Conservation (phyloP, 1,140 invertebrate genomes). For the Drosophila pseudoobscura region DNA sequence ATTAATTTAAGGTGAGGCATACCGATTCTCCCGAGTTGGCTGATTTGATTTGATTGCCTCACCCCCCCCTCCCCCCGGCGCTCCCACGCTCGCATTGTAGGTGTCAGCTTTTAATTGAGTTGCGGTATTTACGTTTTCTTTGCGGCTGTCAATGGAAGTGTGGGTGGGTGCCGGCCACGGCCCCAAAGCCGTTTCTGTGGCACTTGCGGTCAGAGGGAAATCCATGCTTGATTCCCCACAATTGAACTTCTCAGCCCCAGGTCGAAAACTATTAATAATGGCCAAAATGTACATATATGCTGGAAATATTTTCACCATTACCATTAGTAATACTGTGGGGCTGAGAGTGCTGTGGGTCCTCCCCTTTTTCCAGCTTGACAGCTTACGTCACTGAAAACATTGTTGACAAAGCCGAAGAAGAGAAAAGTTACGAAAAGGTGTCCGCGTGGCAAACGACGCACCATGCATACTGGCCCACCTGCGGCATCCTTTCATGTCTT, state of each 20-base stretch:
- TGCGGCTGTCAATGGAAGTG: conserved; percentile 1
- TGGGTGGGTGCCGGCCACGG: background rate
- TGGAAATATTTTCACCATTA: too few species aligned
- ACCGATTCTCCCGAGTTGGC: too few species aligned
- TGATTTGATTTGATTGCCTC: too few species aligned
- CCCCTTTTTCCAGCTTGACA: background rate
- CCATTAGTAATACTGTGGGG: too few species aligned
- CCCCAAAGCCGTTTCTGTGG: background rate
- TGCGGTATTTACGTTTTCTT: conserved; percentile 52
- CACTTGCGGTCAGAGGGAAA: too few species aligned
- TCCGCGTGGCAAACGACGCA: conserved; percentile 17
- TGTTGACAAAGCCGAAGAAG: conserved; percentile 3
- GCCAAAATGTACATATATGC: too few species aligned
- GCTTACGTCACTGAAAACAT: conserved; percentile 17
- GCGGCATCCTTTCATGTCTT: conserved; percentile 56
- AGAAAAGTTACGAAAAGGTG: conserved; percentile 33
- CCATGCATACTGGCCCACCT: conserved; percentile 1
- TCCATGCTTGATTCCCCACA: too few species aligned
- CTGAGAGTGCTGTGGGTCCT: background rate
- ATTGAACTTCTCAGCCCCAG: too few species aligned
- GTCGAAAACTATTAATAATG: too few species aligned
- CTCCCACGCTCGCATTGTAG: conserved; percentile 1
- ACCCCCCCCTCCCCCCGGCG: background rate
- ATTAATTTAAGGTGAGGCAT: too few species aligned
- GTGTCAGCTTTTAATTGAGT: conserved; percentile 52